Percentiles rank a stretch among this genome's conserved stretches.
Evolutionary conservation across 2,113 vertebrate genomes (phyloP).

Genomic region (Pagrus major): DNA sequence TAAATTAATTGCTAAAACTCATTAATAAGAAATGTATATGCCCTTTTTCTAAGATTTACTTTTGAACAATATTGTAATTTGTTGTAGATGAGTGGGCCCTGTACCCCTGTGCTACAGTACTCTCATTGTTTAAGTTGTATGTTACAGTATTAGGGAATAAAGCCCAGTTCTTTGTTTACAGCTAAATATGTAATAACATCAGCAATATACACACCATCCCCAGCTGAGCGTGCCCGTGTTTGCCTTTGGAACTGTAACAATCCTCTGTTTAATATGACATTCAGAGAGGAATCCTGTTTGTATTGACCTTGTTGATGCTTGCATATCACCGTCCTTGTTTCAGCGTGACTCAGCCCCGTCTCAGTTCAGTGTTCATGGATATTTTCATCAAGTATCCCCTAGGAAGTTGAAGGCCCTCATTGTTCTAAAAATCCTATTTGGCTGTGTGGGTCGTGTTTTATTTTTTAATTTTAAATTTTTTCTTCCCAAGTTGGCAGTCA

Average conservation of each 20-base stretch:
- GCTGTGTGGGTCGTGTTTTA: background rate
- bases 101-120: background rate
- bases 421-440: constrained; percentile 17
- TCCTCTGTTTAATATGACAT: constrained; percentile 17
- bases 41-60: background rate
- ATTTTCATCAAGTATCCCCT: constrained; percentile 9
- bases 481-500: background rate
- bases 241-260: background rate
- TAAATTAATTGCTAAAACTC: background rate
- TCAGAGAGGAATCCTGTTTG: constrained; percentile 5
- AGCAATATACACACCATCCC: background rate
- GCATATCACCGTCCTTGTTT: constrained; percentile 11
- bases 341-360: background rate
- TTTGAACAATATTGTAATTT: background rate
- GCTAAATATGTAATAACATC: background rate
- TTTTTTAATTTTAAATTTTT: no score
- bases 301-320: constrained; percentile 5
- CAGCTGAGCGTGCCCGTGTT: background rate
- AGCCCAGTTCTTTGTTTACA: background rate
- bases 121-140: background rate
- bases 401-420: background rate
- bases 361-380: constrained; percentile 2
- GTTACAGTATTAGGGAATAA: background rate
- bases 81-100: no score
- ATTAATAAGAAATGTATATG: background rate